These are phyloP conservation scores for Acleris emargana DNA, from an alignment of 2,888 invertebrate species.

Conservation along the genomic window DNA sequence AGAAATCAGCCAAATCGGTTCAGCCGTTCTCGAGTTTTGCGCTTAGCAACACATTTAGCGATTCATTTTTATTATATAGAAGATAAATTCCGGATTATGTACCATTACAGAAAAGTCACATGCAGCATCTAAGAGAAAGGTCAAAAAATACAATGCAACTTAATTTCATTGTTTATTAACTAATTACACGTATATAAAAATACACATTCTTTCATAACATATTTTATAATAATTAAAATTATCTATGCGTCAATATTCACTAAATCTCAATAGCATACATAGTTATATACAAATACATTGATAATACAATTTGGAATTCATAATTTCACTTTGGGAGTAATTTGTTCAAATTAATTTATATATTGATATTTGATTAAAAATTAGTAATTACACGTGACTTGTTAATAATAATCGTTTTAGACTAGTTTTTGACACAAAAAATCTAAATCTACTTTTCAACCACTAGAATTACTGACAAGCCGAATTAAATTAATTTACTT, in stretches of 20 bases:
- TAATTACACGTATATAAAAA: slow-evolving; percentile 28
- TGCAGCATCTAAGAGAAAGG: too few species aligned
- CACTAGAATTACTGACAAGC: too few species aligned
- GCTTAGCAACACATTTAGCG: too few species aligned
- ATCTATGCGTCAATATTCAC: slow-evolving; percentile 23
- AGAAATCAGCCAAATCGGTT: too few species aligned
- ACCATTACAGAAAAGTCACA: too few species aligned
- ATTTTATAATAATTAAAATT: slow-evolving; percentile 22
- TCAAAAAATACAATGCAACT: not conserved
- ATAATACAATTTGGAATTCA: slow-evolving; percentile 14
- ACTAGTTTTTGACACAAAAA: slow-evolving; percentile 1
- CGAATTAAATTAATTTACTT: too few species aligned
- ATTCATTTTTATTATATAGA: too few species aligned
- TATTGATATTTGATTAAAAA: not conserved
- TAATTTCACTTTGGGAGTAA: slow-evolving; percentile 8
- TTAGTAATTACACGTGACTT: not conserved
- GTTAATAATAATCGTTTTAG: not conserved
- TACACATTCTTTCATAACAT: slow-evolving; percentile 26
- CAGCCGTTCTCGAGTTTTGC: too few species aligned
- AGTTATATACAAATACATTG: slow-evolving; percentile 20
- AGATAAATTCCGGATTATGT: too few species aligned
- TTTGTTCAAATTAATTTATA: slow-evolving; percentile 4
- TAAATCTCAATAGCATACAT: slow-evolving; percentile 23
- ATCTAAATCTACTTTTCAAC: too few species aligned
- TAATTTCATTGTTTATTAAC: slow-evolving; percentile 24